Base-by-base conservation (phyloP, 2,888 invertebrate genomes). In the Adineta ricciae region DNA sequence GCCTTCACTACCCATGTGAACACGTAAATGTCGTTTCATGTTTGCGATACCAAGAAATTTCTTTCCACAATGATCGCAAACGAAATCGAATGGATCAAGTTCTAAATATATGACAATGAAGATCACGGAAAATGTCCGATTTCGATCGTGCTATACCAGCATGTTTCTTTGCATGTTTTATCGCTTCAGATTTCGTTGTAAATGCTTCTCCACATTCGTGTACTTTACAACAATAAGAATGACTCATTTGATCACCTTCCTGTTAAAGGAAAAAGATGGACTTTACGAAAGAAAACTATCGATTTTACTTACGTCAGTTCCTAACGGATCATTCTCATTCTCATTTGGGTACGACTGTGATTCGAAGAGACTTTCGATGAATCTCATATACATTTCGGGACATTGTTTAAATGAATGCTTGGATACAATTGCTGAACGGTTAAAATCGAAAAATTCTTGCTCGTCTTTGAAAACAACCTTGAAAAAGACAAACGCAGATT, bases 1-100 rank as follows among this genome's bases (percentile, higher is more conserved):
- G 11, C 85, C 84, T 16, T 73, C 50, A 49, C 83, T 83, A 16
- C 83, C 84, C 27, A 73, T 54, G 56, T 85, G 85, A 38, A 85
- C 83, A 83, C 83, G 83, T 54, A 83, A 54, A 82, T 85, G 85
- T 27, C 85, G 72, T 56, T 85, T 83, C 82, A 85, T 38, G 82
- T 85, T 85, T 24, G 85, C 83, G 38, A 85, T 83, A 2, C 83
- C 83, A 16, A 83, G 83, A n/a, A 85, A 85, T 82, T 85, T 83
- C 9, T 84, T 73, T 24, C 78, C 50, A 38, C 85, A 85, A 54
- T 84, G 72, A 21, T 73, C 27, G 49, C 85, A 85, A 27, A 83
- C 83, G 41, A 78, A 85, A 56, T 83, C 85, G 38, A 83, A 83
- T 78, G 83, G 85, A 84, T 83, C 85, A 36, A 85, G 54, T 41